Base-by-base conservation (phyloP, 2,113 vertebrate genomes). In the Sigmodon hispidus region DNA sequence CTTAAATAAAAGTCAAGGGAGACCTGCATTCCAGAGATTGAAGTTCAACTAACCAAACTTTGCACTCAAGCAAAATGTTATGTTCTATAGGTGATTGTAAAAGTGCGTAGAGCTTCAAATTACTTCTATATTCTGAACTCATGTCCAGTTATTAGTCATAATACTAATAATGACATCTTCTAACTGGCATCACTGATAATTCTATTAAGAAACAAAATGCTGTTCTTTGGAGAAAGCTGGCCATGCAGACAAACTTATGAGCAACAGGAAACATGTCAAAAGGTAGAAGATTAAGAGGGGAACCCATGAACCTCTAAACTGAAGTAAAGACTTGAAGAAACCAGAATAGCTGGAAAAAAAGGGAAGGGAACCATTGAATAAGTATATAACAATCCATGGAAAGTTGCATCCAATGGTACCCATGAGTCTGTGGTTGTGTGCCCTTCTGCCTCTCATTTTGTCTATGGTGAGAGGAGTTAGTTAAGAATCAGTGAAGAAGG, bases 281-380 rank as follows among this genome's bases (percentile, higher is more conserved):
- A 12, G 16, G 13, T 15, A 31, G 17, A 6, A 83, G 15, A 0
- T 43, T 43, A 29, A 69, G 29, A 73, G 81, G 34, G 17, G n/a
- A 6, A 0, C 48, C 24, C 0, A 0, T 15, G 3, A 19, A 3
- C 50, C 15, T 5, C 86, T 77, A 76, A 50, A 5, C 11, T 36
- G 11, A 40, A 3, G 26, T 36, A 2, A 5, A 45, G 15, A 21
- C 5, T 29, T 7, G 1, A 12, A 40, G 29, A 67, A 13, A 4
- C 0, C 36, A 89, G 7, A 59, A n/a, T 5, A 34, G 10, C 5
- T 57, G 24, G 13, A 24, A n/a, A 1, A 24, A 55, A 79, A 86
- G 21, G 7, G 19, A 55, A 34, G 34, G 43, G 1, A 5, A 2
- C 29, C 0, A 63, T 52, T 52, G 19, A 43, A 31, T 22, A 70